Conservation (phyloP, 2,797 vertebrate genomes). For the Bradypus variegatus region DNA sequence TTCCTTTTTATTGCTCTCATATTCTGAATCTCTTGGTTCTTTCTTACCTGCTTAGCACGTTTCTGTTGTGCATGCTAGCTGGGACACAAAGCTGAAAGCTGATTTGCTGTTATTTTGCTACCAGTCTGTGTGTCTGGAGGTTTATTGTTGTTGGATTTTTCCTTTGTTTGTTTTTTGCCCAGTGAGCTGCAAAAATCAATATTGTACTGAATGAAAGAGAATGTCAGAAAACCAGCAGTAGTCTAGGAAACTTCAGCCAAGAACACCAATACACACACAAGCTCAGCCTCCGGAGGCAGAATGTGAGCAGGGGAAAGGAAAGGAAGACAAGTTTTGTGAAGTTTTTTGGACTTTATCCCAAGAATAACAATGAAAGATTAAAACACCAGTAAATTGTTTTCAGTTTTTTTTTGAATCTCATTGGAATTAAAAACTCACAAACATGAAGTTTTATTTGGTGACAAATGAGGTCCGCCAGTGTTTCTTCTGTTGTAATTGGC, state of each 20-base stretch:
- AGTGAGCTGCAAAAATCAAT: constrained; percentile 48
- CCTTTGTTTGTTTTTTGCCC: background rate
- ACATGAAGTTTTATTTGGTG: constrained; percentile 54
- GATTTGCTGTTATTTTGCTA: constrained; percentile 43
- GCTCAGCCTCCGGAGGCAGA: constrained; percentile 24
- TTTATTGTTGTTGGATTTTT: background rate
- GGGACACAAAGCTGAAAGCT: background rate
- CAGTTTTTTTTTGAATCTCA: constrained; percentile 26
- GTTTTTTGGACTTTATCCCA: constrained; percentile 41
- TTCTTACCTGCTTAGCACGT: background rate
- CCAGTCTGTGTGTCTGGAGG: constrained; percentile 42
- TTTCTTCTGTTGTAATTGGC: constrained; percentile 65
- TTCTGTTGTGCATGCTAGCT: background rate
- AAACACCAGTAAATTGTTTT: constrained; percentile 48
- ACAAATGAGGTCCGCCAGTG: constrained; percentile 52
- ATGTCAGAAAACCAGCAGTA: constrained; percentile 39
- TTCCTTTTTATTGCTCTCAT: background rate
- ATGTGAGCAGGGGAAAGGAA: constrained; percentile 29
- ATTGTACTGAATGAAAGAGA: constrained; percentile 51
- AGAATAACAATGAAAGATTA: constrained; percentile 61
- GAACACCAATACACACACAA: background rate
- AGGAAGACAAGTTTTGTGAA: constrained; percentile 1
- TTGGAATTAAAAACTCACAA: constrained; percentile 28
- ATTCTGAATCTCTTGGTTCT: background rate
- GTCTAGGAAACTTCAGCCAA: constrained; percentile 42